Base-by-base conservation (phyloP, 2,888 invertebrate genomes). In the Strigamia crassipes region DNA sequence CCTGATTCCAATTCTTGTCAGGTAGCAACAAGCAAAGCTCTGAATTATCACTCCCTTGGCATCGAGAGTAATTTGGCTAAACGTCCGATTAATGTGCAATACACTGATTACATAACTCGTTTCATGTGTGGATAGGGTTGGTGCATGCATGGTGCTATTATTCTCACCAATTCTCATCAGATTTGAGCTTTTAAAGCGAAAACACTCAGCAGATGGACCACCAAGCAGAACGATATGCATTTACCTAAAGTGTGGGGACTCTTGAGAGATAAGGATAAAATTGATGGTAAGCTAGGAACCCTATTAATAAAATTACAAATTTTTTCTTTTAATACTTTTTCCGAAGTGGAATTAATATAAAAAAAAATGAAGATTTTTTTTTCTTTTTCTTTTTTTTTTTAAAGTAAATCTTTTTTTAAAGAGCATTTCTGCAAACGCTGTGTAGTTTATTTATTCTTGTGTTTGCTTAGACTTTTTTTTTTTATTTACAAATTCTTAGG, bases 1-100 rank as follows among this genome's bases (percentile, higher is more conserved):
- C 66, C 66, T 66, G 66, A 66, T 66, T 66, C 66, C 66, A 66
- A 66, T 66, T 66, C 66, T 66, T 66, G 66, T 66, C 66, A 66
- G 66, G 66, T 66, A 66, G 66, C 66, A 66, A 66, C 66, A 27
- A 66, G 13, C 66, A 66, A 66, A 66, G 27, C 66, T 66, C 27
- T 66, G 66, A 66, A 27, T 66, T 66, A 66, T 66, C 27, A 66
- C 66, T 66, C 66, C 66, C 66, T 66, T 66, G 66, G 66, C 66
- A 66, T 27, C 66, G 15, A 66, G 66, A 66, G 66, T 66, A 66
- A 66, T 66, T 66, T 66, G 66, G 66, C 66, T 66, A 66, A 66
- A 66, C 66, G 66, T 66, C 66, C 66, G 66, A 66, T 66, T 66
- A 66, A 66, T 66, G 66, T 66, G 66, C 66, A 66, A 66, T 66